These are phyloP conservation scores for Tachystola acroxantha DNA, from an alignment of 2,888 invertebrate genomes.

Conservation along the genomic window DNA sequence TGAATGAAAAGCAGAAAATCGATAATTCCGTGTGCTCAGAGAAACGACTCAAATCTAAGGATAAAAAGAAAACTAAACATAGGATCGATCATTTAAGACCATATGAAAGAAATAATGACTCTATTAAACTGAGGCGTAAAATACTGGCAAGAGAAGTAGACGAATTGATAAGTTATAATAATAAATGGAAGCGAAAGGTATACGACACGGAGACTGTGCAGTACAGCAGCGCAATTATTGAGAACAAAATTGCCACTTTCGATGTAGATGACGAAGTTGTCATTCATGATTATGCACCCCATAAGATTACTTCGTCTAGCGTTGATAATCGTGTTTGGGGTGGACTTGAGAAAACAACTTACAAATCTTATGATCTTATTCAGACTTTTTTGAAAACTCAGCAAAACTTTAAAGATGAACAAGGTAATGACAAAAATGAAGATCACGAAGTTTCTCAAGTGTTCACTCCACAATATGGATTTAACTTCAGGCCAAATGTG, in stretches of 20 bases:
- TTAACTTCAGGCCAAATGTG: background rate
- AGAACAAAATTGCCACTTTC: slow-evolving; percentile 19
- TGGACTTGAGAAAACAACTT: slow-evolving; percentile 13
- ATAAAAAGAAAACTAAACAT: background rate
- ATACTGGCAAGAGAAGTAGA: slow-evolving; percentile 20
- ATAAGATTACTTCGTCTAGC: slow-evolving; percentile 1
- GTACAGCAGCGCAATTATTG: slow-evolving; percentile 16
- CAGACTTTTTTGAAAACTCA: slow-evolving; percentile 38
- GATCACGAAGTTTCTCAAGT: background rate
- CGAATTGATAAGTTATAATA: slow-evolving; percentile 14
- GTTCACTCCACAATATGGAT: background rate
- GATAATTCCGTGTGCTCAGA: background rate
- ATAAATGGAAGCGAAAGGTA: slow-evolving; percentile 15
- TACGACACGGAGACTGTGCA: slow-evolving; percentile 21
- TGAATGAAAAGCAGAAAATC: slow-evolving; percentile 3
- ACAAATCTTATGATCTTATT: slow-evolving; percentile 47
- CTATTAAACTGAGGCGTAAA: slow-evolving; percentile 20
- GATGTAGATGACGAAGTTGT: slow-evolving; percentile 23
- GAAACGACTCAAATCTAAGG: background rate
- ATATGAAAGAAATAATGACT: slow-evolving; percentile 14
- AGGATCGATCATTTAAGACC: slow-evolving; percentile 6
- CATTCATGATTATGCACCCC: slow-evolving; percentile 21
- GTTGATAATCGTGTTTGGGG: slow-evolving; percentile 3
- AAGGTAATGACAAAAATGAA: too few species aligned
- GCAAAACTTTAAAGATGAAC: slow-evolving; percentile 5